phyloP scores from a whole-genome alignment of 2,113 vertebrate species.

The Microcebus tavaratra region DNA sequence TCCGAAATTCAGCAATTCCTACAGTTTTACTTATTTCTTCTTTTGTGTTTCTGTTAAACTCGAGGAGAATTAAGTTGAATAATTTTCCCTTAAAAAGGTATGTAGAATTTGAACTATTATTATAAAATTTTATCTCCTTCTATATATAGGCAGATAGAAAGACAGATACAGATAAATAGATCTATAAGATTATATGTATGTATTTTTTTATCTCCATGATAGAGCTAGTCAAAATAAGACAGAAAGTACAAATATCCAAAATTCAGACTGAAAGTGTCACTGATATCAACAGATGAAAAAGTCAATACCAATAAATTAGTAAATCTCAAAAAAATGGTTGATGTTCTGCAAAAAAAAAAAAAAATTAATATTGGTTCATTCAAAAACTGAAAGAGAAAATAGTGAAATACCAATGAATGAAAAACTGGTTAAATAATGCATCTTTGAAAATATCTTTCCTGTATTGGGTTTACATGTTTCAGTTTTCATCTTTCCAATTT shows the following conservation, averaged over 20 bases:
- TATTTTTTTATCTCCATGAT: neutral
- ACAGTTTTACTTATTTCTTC: neutral
- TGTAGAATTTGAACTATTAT: neutral
- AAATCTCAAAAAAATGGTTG: neutral
- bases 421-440: neutral
- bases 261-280: neutral
- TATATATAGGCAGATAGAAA: neutral
- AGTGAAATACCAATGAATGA: neutral
- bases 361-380: neutral
- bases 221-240: neutral
- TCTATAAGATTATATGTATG: neutral
- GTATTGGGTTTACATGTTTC: neutral
- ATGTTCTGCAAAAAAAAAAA: neutral
- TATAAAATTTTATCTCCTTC: neutral
- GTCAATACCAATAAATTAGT: neutral
- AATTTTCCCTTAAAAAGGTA: neutral
- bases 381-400: neutral
- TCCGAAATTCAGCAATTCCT: conserved; percentile 22
- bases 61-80: neutral
- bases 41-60: neutral
- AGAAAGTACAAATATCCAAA: neutral
- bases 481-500: neutral
- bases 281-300: neutral
- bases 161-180: neutral
- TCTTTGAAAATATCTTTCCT: neutral